phyloP scores from a whole-genome alignment of 2,113 vertebrate genomes.

The Pica pica region DNA sequence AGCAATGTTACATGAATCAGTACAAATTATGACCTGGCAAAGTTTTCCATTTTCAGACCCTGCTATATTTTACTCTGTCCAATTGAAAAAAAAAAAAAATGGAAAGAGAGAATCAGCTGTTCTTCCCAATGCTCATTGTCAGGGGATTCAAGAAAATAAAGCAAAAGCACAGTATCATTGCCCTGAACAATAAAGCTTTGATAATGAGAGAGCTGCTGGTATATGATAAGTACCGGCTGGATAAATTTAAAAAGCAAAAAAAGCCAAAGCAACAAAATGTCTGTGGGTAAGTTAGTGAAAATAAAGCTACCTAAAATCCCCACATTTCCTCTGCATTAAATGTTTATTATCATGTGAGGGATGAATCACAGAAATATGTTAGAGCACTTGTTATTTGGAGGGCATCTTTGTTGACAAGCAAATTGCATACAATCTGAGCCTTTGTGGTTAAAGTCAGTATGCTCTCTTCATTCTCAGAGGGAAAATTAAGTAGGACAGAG shows the following conservation, averaged over 20 bases:
- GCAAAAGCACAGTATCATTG: background rate
- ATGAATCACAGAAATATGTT: background rate
- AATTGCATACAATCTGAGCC: background rate
- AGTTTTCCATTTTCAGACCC: background rate
- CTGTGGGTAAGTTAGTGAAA: background rate
- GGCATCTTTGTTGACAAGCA: constrained; percentile 20
- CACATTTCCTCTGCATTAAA: background rate
- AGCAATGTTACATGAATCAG: background rate
- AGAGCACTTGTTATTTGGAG: constrained; percentile 8
- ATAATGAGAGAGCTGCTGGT: background rate
- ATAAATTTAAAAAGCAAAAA: background rate
- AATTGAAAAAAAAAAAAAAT: background rate
- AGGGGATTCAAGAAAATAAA: background rate
- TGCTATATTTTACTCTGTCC: background rate
- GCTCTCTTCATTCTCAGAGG: constrained; percentile 8
- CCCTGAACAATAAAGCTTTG: background rate
- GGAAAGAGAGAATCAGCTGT: background rate
- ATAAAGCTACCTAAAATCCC: background rate
- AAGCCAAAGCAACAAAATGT: background rate
- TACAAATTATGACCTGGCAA: background rate
- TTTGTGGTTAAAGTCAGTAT: background rate
- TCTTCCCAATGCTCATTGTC: background rate
- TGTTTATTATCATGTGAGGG: background rate
- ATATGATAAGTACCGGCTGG: background rate
- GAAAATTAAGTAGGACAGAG: background rate